Evolutionary conservation across 2,888 invertebrate genomes (phyloP), one percentile per base, ranked within the genome.

Genomic region (Entomobrya proxima): DNA sequence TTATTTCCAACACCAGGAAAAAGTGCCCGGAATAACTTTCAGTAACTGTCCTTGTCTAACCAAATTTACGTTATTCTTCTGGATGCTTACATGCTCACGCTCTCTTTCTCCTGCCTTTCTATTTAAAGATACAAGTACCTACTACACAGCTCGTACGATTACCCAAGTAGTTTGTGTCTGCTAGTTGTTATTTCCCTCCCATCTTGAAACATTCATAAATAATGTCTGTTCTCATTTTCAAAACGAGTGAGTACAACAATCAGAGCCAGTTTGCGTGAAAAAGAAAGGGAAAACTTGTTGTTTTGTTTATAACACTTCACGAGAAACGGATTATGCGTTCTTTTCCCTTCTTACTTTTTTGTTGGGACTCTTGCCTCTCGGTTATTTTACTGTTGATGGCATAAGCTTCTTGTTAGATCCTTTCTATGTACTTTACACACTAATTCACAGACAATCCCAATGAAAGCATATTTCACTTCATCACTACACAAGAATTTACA

Each of bases 171-270:
- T 35, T 32, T 37, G 4, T 64, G 69, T 27, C n/a, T 5, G 52
- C n/a, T 27, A 35, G 79, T 79, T n/a, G n/a, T n/a, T n/a, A n/a
- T n/a, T n/a, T n/a, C n/a, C n/a, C 44, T 47, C 55, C 69, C 35
- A 32, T n/a, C 27, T 15, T 40, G 52, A 52, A 72, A 52, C 83
- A 40, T 76, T 76, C 83, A 83, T 76, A 82, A 82, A 83, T 76
- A 76, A 82, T 69, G 81, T 83, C 83, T 47, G 61, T 67, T 83
- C 64, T 61, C 27, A 67, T 83, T 76, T 82, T 76, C 64, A 58
- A 83, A 83, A 32, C 47, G 47, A 32, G 32, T 76, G 76, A 64
- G 44, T 32, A 83, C 27, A 75, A 37, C 64, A 83, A 47, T 76
- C 76, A 61, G 50, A 76, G 67, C 64, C 35, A 35, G n/a, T 72